These are phyloP conservation scores for Monopis laevigella DNA, from an alignment of 2,888 invertebrate species.

Conservation along the genomic window DNA sequence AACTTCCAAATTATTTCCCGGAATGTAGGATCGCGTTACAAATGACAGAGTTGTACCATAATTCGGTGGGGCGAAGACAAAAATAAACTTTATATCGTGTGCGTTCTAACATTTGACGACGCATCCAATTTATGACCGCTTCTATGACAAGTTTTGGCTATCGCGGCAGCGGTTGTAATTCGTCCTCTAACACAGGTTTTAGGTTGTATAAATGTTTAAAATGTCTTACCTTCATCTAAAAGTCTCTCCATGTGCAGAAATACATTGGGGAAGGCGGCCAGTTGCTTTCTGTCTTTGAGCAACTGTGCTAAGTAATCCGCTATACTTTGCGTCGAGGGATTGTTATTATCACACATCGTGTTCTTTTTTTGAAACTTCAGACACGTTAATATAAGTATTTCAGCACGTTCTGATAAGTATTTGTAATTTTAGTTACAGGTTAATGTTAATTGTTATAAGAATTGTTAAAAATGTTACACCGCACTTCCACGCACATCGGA, in stretches of 20 bases:
- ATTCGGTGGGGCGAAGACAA: conserved; percentile 64
- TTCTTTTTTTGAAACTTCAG: conserved; percentile 22
- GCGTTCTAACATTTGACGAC: conserved; percentile 62
- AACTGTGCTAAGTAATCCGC: conserved; percentile 99
- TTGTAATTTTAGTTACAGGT: conserved; percentile 61
- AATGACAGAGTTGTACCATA: conserved; percentile 64
- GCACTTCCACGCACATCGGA: conserved; percentile 65
- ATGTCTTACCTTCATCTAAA: conserved; percentile 93
- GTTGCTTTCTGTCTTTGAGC: conserved; percentile 99
- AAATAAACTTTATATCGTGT: conserved; percentile 66
- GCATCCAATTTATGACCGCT: conserved; percentile 56
- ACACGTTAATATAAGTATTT: conserved; percentile 54
- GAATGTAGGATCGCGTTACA: conserved; percentile 62
- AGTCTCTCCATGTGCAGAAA: conserved; percentile 99
- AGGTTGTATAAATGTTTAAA: conserved; percentile 31
- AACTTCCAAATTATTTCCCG: conserved; percentile 24
- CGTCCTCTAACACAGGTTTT: conserved; percentile 22
- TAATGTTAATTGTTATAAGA: conserved; percentile 63
- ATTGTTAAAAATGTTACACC: conserved; percentile 64
- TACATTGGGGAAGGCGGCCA: conserved; percentile 99
- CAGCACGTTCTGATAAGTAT: conserved; percentile 49
- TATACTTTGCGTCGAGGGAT: conserved; percentile 91
- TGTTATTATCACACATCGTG: conserved; percentile 67
- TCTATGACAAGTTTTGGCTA: conserved; percentile 48
- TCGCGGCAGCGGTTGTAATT: conserved; percentile 26